Evolutionary conservation across 2,113 vertebrate species (phyloP).

Genomic region (Rattus norvegicus): DNA sequence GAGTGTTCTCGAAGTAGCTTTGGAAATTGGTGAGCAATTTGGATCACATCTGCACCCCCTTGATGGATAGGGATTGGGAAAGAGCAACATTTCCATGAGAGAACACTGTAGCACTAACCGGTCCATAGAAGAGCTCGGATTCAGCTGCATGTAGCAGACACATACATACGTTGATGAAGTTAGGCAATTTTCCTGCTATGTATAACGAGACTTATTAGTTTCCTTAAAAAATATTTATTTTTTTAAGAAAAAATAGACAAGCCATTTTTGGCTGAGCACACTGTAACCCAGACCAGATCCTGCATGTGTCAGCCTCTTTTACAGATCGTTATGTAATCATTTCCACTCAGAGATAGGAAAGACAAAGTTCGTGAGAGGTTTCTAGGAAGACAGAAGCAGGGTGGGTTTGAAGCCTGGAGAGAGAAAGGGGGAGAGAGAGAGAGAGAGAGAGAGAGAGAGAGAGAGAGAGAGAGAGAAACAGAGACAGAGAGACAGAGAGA

Average conservation of each 20-base stretch:
- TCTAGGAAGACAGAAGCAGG: background rate
- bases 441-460: too few relatives aligned
- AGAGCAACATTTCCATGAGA: background rate
- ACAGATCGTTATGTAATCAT: background rate
- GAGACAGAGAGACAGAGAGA: background rate
- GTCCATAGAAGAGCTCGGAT: background rate
- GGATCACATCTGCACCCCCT: background rate
- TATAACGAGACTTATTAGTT: background rate
- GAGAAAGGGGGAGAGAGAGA: too few relatives aligned
- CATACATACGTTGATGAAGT: background rate
- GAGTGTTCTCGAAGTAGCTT: background rate
- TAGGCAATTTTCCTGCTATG: background rate
- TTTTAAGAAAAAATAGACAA: background rate
- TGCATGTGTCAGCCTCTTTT: background rate
- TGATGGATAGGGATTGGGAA: background rate
- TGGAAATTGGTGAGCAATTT: background rate
- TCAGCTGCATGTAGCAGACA: background rate
- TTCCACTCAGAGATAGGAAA: background rate
- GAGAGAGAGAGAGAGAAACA: too few relatives aligned
- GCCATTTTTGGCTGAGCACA: background rate
- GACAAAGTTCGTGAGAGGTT: background rate
- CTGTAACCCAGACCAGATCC: background rate
- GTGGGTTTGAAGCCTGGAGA: background rate
- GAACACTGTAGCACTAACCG: background rate
- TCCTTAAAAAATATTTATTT: background rate